Conservation (phyloP, 2,797 vertebrate species). For the Phalanger gymnotis region DNA sequence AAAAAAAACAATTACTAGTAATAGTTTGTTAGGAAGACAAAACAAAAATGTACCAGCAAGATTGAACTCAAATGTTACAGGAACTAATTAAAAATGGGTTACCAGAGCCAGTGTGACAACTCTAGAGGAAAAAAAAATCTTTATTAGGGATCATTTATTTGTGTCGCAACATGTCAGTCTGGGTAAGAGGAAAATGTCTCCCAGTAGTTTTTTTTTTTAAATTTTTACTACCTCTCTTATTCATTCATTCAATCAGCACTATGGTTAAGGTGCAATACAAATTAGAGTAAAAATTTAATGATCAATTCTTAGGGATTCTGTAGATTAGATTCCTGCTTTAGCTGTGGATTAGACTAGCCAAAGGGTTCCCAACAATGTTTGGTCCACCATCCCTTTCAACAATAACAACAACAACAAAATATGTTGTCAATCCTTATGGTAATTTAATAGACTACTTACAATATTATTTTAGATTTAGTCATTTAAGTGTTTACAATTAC, state of each 20-base stretch:
- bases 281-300: not conserved
- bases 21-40: conserved; percentile 47
- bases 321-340: not conserved
- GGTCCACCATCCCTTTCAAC: not conserved
- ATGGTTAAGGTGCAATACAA: not conserved
- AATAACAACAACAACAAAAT: not conserved
- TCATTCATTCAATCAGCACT: not conserved
- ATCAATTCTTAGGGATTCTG: not conserved
- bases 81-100: not conserved
- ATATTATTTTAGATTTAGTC: not conserved
- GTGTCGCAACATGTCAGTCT: not conserved
- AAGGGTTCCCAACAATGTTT: not conserved
- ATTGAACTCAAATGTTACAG: not conserved
- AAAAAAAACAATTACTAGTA: conserved; percentile 61
- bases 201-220: not conserved
- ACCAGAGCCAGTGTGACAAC: not conserved
- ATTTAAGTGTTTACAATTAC: not conserved
- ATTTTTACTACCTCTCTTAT: not conserved
- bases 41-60: conserved; percentile 9
- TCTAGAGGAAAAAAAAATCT: not conserved
- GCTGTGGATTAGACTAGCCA: not conserved
- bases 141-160: not conserved
- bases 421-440: not conserved
- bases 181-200: not conserved
- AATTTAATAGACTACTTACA: not conserved